Evolutionary conservation across 2,888 invertebrate species (phyloP), one percentile per base, ranked within the genome.

Genomic region (Cephus spinipes): DNA sequence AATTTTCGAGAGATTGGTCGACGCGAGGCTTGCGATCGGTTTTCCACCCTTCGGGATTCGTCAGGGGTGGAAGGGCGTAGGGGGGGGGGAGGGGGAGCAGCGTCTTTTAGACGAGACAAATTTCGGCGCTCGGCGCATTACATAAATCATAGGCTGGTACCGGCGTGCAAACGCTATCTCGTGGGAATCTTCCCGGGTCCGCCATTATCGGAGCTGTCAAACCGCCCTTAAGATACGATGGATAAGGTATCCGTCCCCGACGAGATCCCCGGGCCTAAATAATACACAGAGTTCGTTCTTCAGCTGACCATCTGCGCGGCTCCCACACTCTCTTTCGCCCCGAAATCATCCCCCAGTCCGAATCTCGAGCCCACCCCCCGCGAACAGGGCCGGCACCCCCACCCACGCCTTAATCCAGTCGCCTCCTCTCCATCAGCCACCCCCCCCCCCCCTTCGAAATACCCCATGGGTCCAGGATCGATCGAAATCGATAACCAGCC

Each of bases 321-420:
- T 78, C 78, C 78, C 78, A 78, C 78, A 75, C 78, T 68, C 71
- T 55, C 71, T 55, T 71, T 68, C 69, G 12, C 73, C 78, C 55
- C 75, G 75, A 77, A 74, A 74, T 74, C 74, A 77, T 77, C 30
- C 32, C 33, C 74, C 74, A 55, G 77, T 75, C 74, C 69, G n/a
- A 55, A 55, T 55, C 55, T 55, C 55, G 23, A 23, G 2, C 9
- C 9, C 55, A 23, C 55, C 55, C 55, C 55, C 55, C 55, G 23
- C 23, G 55, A 1, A 23, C 23, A 23, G 23, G 9, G 15, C 23
- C 23, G 12, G 2, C 55, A 55, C 23, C 32, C 23, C 55, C 71
- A 75, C 73, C 55, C 76, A 75, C 82, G 78, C 79, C 78, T 81
- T 83, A 83, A 84, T 84, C 81, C 79, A 76, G 77, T 80, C 79